phyloP scores from a whole-genome alignment of 23 tunicate species.

The Styela clava region DNA sequence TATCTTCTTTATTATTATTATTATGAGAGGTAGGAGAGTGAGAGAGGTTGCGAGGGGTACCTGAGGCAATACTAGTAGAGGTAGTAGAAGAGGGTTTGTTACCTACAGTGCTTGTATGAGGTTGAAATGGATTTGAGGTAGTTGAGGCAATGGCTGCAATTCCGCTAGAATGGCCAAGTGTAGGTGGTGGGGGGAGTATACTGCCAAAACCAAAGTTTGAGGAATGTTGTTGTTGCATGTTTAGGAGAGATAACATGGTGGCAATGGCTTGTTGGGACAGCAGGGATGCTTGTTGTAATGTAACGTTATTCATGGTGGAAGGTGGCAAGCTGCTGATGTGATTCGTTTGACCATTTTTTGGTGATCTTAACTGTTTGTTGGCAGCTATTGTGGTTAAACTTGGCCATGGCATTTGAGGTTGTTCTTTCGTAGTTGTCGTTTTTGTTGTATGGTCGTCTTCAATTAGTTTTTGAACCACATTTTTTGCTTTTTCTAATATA shows the following conservation, averaged over 20 bases:
- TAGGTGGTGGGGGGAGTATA: slow-evolving; percentile 29
- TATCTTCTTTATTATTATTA: not conserved
- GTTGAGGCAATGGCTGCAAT: slow-evolving; percentile 14
- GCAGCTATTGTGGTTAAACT: slow-evolving; percentile 22
- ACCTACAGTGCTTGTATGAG: not conserved
- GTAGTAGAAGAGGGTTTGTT: not conserved
- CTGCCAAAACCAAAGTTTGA: slow-evolving; percentile 15
- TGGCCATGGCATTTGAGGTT: slow-evolving; percentile 27
- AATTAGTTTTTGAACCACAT: not conserved
- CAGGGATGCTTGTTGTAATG: slow-evolving; percentile 7
- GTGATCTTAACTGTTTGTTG: slow-evolving; percentile 3
- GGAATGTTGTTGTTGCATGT: slow-evolving; percentile 1
- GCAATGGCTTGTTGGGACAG: slow-evolving; percentile 26
- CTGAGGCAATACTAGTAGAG: not conserved
- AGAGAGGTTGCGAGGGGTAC: slow-evolving; percentile 21
- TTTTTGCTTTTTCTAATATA: not conserved
- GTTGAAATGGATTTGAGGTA: slow-evolving; percentile 12
- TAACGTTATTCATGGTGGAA: not conserved
- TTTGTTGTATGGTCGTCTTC: not conserved
- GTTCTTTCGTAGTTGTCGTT: not conserved
- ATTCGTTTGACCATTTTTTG: slow-evolving; percentile 7
- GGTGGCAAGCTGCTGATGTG: slow-evolving; percentile 2
- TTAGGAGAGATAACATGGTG: slow-evolving; percentile 26
- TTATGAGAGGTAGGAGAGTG: not conserved
- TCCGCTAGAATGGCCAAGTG: not conserved